Conservation (phyloP, 2,888 invertebrate genomes). For the Hyposoter dolosus region DNA sequence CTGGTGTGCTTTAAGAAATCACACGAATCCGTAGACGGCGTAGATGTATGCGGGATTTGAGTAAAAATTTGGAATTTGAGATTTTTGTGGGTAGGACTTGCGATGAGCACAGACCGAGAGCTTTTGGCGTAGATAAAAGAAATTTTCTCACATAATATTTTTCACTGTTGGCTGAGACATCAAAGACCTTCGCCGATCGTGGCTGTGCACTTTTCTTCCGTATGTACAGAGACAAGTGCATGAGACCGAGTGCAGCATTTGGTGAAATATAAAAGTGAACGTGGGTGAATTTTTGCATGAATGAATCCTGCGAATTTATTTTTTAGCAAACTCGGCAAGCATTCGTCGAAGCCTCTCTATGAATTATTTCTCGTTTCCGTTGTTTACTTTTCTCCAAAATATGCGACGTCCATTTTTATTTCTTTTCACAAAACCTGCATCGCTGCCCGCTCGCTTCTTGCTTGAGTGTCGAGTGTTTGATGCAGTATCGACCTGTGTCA, state of each 20-base stretch:
- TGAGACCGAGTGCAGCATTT: conserved; percentile 1
- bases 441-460: neutral
- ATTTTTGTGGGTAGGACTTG: conserved; percentile 2
- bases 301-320: conserved; percentile 13
- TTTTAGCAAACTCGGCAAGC: neutral
- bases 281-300: conserved; percentile 12
- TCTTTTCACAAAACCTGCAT: neutral
- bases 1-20: conserved; percentile 4
- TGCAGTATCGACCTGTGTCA: neutral
- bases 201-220: conserved; percentile 2
- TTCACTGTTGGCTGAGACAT: conserved; percentile 34
- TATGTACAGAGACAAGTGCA: neutral
- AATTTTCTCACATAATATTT: conserved; percentile 36
- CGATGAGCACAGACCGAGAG: conserved; percentile 15
- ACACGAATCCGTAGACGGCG: neutral
- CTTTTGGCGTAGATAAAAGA: conserved; percentile 28
- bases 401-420: neutral
- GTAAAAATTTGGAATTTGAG: neutral
- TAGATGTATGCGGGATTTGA: neutral
- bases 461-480: neutral
- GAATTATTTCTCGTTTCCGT: conserved; percentile 16
- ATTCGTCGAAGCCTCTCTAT: neutral
- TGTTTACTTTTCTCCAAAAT: neutral
- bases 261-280: conserved; percentile 22
- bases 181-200: conserved; percentile 17